These are phyloP conservation scores for Drosophila albomicans DNA, from an alignment of 1,140 invertebrate genomes.

Conservation along the genomic window DNA sequence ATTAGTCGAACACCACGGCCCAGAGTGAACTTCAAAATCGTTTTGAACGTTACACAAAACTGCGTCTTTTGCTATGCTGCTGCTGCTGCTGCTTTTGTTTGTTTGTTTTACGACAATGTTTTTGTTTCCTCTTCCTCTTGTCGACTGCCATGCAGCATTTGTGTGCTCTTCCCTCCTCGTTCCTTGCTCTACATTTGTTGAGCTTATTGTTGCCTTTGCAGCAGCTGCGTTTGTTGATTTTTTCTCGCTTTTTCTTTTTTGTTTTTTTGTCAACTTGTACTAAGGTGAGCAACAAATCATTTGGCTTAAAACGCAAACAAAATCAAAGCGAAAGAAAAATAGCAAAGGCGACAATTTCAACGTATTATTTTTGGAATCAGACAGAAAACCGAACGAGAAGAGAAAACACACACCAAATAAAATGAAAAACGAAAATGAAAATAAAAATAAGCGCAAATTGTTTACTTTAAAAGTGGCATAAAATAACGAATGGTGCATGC, in stretches of 20 bases:
- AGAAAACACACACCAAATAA: conserved; percentile 3
- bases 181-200: neutral
- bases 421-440: conserved; percentile 11
- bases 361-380: conserved; percentile 24
- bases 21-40: conserved; percentile 49
- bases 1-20: conserved; percentile 34
- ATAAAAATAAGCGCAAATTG: conserved; percentile 19
- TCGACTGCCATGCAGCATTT: conserved; percentile 11
- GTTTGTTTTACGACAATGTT: conserved; percentile 60
- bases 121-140: conserved; percentile 15
- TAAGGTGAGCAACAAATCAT: conserved; percentile 82
- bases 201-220: conserved; percentile 73
- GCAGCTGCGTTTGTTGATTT: conserved; percentile 74
- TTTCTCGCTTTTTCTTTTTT: conserved; percentile 2
- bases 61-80: conserved; percentile 38
- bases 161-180: neutral
- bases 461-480: conserved; percentile 36
- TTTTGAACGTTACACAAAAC: conserved; percentile 59
- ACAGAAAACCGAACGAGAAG: conserved; percentile 10
- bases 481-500: conserved; percentile 53
- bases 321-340: conserved; percentile 72
- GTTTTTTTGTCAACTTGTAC: conserved; percentile 68
- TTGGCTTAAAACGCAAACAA: conserved; percentile 78
- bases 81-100: conserved; percentile 51
- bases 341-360: conserved; percentile 60